Percentiles rank a stretch among this genome's conserved stretches.
Evolutionary conservation across 1,140 invertebrate species (phyloP).

Genomic region (Thaumatotibia leucotreta): DNA sequence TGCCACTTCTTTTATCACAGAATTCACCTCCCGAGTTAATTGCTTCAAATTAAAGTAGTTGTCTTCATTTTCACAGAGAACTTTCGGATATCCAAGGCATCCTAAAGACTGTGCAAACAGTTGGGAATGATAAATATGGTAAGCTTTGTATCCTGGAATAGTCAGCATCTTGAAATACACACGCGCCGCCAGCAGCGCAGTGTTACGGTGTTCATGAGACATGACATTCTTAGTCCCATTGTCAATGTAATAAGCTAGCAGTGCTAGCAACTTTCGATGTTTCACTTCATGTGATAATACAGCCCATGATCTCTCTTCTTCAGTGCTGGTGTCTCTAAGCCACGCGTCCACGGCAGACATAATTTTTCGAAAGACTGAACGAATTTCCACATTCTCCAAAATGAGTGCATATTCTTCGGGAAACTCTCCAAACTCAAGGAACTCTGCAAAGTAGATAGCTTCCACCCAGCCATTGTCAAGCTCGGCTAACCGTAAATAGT

Average conservation of each 20-base stretch:
- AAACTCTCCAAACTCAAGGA: slow-evolving; percentile 55
- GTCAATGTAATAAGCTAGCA: slow-evolving; percentile 57
- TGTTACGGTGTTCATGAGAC: slow-evolving; percentile 44
- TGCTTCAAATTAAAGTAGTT: slow-evolving; percentile 47
- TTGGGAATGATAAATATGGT: slow-evolving; percentile 68
- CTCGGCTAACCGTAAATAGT: slow-evolving; percentile 36
- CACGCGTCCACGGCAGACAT: slow-evolving; percentile 39
- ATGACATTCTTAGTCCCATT: slow-evolving; percentile 52
- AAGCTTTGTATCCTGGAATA: slow-evolving; percentile 60
- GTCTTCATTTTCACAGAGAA: slow-evolving; percentile 54
- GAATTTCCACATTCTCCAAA: slow-evolving; percentile 36
- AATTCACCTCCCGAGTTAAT: slow-evolving; percentile 51
- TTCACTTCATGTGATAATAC: slow-evolving; percentile 41
- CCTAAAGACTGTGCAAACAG: slow-evolving; percentile 56
- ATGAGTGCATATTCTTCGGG: slow-evolving; percentile 49
- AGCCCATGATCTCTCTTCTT: slow-evolving; percentile 54
- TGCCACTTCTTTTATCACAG: slow-evolving; percentile 40
- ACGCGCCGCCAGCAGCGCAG: slow-evolving; percentile 52
- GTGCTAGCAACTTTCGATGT: slow-evolving; percentile 48
- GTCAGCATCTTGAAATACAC: slow-evolving; percentile 60
- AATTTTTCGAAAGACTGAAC: slow-evolving; percentile 31
- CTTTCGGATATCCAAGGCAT: slow-evolving; percentile 54
- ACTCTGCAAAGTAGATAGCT: slow-evolving; percentile 50
- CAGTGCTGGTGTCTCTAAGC: slow-evolving; percentile 25
- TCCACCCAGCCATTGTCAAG: slow-evolving; percentile 54